Evolutionary conservation across 30 jellyfish, hydroid and myxozoan genomes (phyloP).

Genomic region (Turritopsis dohrnii): DNA sequence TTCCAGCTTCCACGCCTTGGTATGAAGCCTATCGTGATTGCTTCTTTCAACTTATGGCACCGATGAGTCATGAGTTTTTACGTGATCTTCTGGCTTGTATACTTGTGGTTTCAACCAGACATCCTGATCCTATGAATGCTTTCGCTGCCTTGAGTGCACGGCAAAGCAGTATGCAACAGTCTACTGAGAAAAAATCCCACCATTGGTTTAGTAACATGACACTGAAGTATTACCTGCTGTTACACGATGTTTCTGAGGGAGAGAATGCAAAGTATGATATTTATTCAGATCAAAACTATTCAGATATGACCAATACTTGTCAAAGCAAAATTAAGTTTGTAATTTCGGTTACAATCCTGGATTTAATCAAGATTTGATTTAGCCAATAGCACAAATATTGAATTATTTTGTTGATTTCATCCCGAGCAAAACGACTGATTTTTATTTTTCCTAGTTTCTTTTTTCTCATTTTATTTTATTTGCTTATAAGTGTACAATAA

Average conservation of each 20-base stretch:
- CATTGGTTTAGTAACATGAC: conserved; percentile 81
- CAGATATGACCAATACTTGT: too few relatives aligned
- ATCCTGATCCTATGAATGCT: conserved; percentile 97
- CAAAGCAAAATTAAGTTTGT: too few relatives aligned
- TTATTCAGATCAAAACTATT: too few relatives aligned
- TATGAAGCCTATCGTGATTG: conserved; percentile 88
- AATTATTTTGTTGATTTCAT: too few relatives aligned
- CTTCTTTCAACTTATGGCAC: conserved; percentile 79
- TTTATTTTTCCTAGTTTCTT: too few relatives aligned
- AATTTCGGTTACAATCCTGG: too few relatives aligned
- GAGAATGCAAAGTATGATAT: conserved; percentile 86
- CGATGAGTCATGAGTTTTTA: conserved; percentile 76
- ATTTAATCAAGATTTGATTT: too few relatives aligned
- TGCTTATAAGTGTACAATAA: too few relatives aligned
- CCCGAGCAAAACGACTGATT: too few relatives aligned
- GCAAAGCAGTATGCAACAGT: conserved; percentile 71
- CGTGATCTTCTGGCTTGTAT: conserved; percentile 90
- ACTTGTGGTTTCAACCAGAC: conserved; percentile 90
- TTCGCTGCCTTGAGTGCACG: conserved; percentile 78
- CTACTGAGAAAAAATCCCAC: conserved; percentile 43
- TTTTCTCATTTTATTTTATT: too few relatives aligned
- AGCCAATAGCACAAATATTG: too few relatives aligned
- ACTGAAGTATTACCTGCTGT: conserved; percentile 66
- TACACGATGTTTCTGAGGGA: conserved; percentile 86
- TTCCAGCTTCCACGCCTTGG: conserved; percentile 84